These are phyloP conservation scores for Heliconius ismenius DNA, from an alignment of 2,888 invertebrate genomes.

Conservation along the genomic window DNA sequence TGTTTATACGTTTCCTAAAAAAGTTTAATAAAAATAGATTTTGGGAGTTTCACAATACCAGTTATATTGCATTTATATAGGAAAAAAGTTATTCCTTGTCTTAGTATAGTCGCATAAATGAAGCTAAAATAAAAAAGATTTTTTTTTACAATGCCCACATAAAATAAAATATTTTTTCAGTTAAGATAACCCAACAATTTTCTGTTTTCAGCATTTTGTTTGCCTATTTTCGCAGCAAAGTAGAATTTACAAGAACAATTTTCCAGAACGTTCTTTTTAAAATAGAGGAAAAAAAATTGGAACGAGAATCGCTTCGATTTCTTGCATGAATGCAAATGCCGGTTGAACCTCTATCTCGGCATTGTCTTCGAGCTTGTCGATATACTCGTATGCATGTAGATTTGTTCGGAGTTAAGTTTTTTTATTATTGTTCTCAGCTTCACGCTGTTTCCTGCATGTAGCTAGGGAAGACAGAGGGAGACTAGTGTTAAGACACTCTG, in stretches of 20 bases:
- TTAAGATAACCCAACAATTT: conserved; percentile 7
- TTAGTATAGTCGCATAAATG: no score
- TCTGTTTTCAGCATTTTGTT: conserved; percentile 8
- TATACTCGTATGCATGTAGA: conserved; percentile 47
- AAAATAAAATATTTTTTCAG: conserved; percentile 18
- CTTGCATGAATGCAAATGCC: conserved; percentile 41
- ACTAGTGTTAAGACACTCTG: no score
- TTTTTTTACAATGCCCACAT: background rate
- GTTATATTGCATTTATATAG: no score
- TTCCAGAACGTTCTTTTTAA: conserved; percentile 19
- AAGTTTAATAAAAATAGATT: no score
- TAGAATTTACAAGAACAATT: conserved; percentile 17
- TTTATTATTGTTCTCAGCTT: no score
- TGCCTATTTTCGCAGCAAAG: conserved; percentile 11
- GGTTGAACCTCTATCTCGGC: conserved; percentile 25
- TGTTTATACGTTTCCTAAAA: no score
- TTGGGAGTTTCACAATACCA: no score
- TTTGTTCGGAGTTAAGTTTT: conserved; percentile 50
- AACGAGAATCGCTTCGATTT: conserved; percentile 41
- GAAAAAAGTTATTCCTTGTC: no score
- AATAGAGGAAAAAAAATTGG: conserved; percentile 23
- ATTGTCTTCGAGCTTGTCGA: conserved; percentile 44
- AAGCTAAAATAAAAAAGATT: background rate
- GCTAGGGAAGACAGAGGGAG: no score
- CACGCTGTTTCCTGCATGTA: no score